Conservation (phyloP, 2,888 invertebrate genomes). For the Synanthedon formicaeformis region DNA sequence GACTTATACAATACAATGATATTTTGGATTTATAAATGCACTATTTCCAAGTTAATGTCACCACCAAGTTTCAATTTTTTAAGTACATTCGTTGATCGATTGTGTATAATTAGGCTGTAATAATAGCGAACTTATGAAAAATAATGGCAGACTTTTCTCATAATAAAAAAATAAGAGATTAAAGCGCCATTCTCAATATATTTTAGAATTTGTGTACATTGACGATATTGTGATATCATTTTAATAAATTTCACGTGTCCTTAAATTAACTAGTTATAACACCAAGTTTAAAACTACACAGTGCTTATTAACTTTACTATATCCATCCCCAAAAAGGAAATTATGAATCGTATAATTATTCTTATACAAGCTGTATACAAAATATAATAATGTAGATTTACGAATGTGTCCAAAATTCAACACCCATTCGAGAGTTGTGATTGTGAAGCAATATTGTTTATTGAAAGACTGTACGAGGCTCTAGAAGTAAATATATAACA, state of each 20-base stretch:
- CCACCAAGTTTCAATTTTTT: too few species aligned
- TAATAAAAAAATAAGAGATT: neutral
- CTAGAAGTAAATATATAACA: slow-evolving; percentile 21
- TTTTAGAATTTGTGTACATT: neutral
- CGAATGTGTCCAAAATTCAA: slow-evolving; percentile 2
- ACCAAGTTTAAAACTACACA: too few species aligned
- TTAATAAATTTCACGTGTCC: neutral
- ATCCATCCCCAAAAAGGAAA: too few species aligned
- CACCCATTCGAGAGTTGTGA: slow-evolving; percentile 36
- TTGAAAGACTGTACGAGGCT: slow-evolving; percentile 56
- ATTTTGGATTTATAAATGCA: too few species aligned
- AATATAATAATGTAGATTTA: neutral
- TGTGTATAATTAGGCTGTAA: too few species aligned
- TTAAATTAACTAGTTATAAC: too few species aligned
- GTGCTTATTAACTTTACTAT: too few species aligned
- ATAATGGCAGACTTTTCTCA: neutral
- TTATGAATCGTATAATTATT: neutral
- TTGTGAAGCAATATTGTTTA: slow-evolving; percentile 40
- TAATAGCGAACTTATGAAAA: too few species aligned
- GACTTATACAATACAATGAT: too few species aligned
- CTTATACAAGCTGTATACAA: neutral
- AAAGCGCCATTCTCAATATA: neutral
- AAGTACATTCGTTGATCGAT: too few species aligned
- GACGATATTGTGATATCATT: neutral
- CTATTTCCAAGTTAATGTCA: too few species aligned